Percentiles rank a stretch among this genome's conserved stretches.
These are phyloP conservation scores for Oenanthe melanoleuca DNA, from an alignment of 2,113 vertebrate species.

Conservation along the genomic window DNA sequence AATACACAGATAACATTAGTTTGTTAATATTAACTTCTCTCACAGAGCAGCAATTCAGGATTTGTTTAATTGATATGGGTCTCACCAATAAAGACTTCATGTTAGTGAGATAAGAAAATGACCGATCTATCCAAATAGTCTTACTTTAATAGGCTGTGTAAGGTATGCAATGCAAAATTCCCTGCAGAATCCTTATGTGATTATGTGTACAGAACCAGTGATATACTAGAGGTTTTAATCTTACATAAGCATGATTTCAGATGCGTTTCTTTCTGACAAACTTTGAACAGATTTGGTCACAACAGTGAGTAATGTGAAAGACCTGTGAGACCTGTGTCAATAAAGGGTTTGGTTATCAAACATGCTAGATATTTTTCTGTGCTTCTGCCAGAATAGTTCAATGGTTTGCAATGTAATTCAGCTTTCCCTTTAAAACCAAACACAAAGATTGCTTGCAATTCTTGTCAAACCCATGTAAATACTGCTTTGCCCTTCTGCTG, in stretches of 20 bases:
- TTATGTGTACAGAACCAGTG: neutral
- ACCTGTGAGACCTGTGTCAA: neutral
- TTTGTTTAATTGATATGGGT: neutral
- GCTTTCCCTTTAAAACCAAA: slow-evolving; percentile 19
- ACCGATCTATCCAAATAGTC: neutral
- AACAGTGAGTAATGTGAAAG: neutral
- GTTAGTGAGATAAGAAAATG: neutral
- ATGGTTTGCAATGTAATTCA: neutral
- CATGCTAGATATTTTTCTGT: neutral
- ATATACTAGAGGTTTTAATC: neutral
- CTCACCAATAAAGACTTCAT: neutral
- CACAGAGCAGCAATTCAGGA: neutral
- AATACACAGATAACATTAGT: neutral
- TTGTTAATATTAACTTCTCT: slow-evolving; percentile 18
- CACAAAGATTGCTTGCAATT: neutral
- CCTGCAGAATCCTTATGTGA: neutral
- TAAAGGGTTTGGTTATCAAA: neutral
- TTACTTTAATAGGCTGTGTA: neutral
- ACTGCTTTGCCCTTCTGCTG: neutral
- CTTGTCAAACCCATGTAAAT: neutral
- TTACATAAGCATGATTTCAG: neutral
- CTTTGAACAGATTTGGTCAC: neutral
- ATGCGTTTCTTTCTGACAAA: neutral
- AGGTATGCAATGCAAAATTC: neutral
- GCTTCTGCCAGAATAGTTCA: neutral